phyloP scores from a whole-genome alignment of 2,888 invertebrate genomes.

The Platycnemis pennipes region DNA sequence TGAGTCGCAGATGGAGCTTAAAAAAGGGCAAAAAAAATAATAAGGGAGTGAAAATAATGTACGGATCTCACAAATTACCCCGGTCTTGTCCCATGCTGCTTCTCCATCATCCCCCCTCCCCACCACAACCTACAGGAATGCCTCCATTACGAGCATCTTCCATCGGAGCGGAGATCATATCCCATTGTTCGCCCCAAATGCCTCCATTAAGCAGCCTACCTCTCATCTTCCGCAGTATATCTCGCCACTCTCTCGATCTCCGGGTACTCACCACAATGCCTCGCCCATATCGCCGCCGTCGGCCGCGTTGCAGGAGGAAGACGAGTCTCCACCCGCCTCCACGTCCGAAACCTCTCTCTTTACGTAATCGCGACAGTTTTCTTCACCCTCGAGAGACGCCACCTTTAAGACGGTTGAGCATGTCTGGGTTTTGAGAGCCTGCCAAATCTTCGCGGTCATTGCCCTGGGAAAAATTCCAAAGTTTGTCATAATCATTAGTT shows the following conservation, averaged over 20 bases:
- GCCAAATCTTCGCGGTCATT: too few species aligned
- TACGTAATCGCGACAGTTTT: neutral
- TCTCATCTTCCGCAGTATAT: too few species aligned
- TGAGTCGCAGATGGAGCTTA: neutral
- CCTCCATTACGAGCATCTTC: conserved; percentile 25
- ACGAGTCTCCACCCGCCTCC: neutral
- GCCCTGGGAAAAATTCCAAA: too few species aligned
- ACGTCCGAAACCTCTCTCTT: neutral
- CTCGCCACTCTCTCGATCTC: neutral
- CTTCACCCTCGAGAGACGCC: neutral
- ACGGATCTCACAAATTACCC: neutral
- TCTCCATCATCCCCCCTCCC: neutral
- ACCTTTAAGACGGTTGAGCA: neutral
- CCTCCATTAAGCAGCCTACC: conserved; percentile 17
- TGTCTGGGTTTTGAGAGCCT: neutral
- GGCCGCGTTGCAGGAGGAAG: neutral
- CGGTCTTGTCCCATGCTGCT: neutral
- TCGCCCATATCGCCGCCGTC: neutral
- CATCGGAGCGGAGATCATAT: neutral
- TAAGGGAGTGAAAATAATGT: neutral
- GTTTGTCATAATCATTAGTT: too few species aligned
- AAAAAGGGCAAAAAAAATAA: neutral
- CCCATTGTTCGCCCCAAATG: conserved; percentile 4
- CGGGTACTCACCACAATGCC: neutral
- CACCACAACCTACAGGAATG: neutral